These are phyloP conservation scores for Drosophila prosaltans DNA, from an alignment of 1,140 invertebrate species.

Conservation along the genomic window DNA sequence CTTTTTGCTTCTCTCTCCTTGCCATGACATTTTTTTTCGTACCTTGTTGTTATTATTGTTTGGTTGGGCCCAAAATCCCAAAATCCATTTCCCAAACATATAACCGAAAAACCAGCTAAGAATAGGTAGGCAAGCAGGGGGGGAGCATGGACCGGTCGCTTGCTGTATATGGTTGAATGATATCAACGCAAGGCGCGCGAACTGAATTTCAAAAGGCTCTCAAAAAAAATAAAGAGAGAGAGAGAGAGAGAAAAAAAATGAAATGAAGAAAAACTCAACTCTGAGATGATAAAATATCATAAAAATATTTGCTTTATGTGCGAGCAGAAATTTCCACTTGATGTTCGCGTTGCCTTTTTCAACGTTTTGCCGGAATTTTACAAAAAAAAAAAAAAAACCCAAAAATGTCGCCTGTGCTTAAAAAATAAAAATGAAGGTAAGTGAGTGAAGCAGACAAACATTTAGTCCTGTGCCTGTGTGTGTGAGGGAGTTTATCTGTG, in stretches of 20 bases:
- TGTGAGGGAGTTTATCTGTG: background rate
- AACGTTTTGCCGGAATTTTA: conserved; percentile 10
- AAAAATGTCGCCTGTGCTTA: conserved; percentile 4
- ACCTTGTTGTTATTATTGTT: background rate
- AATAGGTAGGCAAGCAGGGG: too few species aligned
- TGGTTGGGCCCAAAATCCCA: conserved; percentile 18
- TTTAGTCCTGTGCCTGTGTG: conserved; percentile 33
- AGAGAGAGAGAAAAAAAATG: background rate
- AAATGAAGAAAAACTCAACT: conserved; percentile 14
- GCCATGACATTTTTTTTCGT: background rate
- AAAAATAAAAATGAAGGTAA: background rate
- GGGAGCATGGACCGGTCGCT: too few species aligned
- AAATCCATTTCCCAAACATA: conserved; percentile 36
- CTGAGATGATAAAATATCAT: conserved; percentile 58
- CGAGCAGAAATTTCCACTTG: conserved; percentile 45
- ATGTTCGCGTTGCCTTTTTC: conserved; percentile 26
- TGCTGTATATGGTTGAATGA: background rate
- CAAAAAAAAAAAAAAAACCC: background rate
- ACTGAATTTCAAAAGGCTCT: conserved; percentile 44
- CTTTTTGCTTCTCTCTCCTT: background rate
- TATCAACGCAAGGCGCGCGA: conserved; percentile 24
- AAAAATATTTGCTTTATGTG: conserved; percentile 62
- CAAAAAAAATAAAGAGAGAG: background rate
- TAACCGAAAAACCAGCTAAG: background rate
- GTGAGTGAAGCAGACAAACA: conserved; percentile 41